phyloP scores from a whole-genome alignment of 2,888 invertebrate genomes.

The Imbricaverruca yamaguchii region DNA sequence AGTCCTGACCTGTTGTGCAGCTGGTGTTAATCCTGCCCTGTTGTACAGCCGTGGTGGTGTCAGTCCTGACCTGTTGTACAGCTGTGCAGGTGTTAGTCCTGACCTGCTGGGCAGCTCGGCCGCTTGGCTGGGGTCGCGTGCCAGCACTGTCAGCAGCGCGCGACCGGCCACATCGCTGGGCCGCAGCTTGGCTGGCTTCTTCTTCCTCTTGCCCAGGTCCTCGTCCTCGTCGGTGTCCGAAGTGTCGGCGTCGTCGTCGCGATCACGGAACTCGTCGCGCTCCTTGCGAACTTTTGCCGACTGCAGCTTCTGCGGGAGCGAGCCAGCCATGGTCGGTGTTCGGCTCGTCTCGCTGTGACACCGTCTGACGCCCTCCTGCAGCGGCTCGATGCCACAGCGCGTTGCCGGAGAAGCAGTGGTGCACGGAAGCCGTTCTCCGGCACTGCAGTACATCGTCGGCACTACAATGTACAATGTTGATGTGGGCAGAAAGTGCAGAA shows the following conservation, averaged over 20 bases:
- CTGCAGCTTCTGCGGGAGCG: not conserved
- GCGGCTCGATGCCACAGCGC: no score
- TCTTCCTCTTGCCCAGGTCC: not conserved
- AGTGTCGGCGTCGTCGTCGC: constrained; percentile 25
- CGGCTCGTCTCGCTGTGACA: no score
- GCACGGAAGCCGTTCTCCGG: no score
- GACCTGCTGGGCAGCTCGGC: constrained; percentile 25
- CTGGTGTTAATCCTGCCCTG: no score
- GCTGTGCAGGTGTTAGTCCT: not conserved
- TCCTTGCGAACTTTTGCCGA: not conserved
- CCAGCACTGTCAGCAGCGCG: constrained; percentile 23
- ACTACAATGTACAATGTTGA: no score
- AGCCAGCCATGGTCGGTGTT: not conserved
- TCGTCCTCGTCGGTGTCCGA: constrained; percentile 24
- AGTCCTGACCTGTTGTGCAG: no score
- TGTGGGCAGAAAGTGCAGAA: no score
- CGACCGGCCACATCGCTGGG: constrained; percentile 25
- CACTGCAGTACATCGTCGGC: no score
- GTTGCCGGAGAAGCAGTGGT: no score
- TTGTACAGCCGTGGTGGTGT: no score
- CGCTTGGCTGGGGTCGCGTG: constrained; percentile 23
- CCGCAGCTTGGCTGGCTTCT: not conserved
- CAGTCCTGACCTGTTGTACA: no score
- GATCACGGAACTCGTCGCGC: not conserved
- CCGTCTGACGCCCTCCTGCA: no score